Evolutionary conservation across 1,140 invertebrate genomes (phyloP).

Genomic region (Euura saliciscinereae): DNA sequence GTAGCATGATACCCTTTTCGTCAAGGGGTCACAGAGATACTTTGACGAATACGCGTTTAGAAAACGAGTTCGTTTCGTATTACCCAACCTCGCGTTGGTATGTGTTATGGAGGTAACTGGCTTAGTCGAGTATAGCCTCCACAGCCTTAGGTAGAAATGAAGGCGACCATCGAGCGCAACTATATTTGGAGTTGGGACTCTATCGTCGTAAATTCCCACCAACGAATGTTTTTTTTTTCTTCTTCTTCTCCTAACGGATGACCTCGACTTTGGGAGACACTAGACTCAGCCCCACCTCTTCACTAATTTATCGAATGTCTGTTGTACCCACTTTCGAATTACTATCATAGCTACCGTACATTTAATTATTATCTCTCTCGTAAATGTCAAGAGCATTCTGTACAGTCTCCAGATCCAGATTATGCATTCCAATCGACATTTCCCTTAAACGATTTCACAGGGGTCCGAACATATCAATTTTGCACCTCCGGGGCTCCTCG

Average conservation of each 20-base stretch:
- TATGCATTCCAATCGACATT: no score
- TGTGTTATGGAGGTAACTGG: no score
- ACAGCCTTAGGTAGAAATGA: not conserved
- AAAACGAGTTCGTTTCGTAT: not conserved
- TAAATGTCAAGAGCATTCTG: no score
- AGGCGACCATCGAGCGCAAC: not conserved
- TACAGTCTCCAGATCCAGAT: no score
- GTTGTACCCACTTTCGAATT: no score
- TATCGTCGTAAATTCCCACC: not conserved
- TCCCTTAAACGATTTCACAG: conserved; percentile 23
- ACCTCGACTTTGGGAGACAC: not conserved
- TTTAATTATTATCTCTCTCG: no score
- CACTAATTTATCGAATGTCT: no score
- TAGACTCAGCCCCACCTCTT: not conserved
- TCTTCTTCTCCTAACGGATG: not conserved
- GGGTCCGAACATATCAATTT: conserved; percentile 62
- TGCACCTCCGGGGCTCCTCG: conserved; percentile 62
- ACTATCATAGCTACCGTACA: no score
- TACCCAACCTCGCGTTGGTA: not conserved
- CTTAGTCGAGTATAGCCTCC: not conserved
- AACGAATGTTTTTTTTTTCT: not conserved
- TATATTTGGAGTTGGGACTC: not conserved
- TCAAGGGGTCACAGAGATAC: no score
- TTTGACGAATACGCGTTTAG: not conserved
- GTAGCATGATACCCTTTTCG: no score